Conservation (phyloP, 1,140 invertebrate genomes). For the Ptiloglossa arizonensis region DNA sequence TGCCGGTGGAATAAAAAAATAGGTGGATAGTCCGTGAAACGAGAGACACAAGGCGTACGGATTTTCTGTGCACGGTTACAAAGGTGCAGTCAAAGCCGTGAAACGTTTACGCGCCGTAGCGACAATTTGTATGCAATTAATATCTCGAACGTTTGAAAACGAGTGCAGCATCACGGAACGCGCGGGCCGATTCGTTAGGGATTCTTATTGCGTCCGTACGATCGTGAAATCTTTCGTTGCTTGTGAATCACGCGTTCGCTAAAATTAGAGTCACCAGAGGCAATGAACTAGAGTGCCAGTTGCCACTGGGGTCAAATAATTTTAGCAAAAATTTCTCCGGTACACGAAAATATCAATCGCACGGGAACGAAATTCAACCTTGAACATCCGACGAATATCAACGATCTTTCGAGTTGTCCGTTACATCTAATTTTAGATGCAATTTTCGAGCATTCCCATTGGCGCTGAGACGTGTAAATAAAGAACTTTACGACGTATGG, state of each 20-base stretch:
- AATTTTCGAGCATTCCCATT: not conserved
- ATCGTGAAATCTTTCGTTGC: not conserved
- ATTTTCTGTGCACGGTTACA: not conserved
- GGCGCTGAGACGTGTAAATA: not conserved
- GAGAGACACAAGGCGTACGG: not conserved
- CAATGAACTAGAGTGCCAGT: not conserved
- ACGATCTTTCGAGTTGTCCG: not conserved
- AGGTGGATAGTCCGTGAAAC: not conserved
- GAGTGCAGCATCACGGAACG: no score
- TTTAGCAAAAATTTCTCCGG: conserved; percentile 34
- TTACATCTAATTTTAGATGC: conserved; percentile 1
- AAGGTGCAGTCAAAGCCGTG: not conserved
- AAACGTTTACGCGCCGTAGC: no score
- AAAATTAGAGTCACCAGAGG: conserved; percentile 49
- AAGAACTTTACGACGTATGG: no score
- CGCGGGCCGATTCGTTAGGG: not conserved
- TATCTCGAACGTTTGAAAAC: no score
- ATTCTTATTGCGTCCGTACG: not conserved
- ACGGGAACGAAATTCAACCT: not conserved
- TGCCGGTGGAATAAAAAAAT: conserved; percentile 13
- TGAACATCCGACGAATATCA: not conserved
- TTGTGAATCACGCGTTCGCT: conserved; percentile 51
- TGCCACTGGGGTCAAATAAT: conserved; percentile 26
- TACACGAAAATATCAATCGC: conserved; percentile 5
- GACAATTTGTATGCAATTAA: no score